Evolutionary conservation across 1,140 invertebrate genomes (phyloP).

Genomic region (Eueides isabella): DNA sequence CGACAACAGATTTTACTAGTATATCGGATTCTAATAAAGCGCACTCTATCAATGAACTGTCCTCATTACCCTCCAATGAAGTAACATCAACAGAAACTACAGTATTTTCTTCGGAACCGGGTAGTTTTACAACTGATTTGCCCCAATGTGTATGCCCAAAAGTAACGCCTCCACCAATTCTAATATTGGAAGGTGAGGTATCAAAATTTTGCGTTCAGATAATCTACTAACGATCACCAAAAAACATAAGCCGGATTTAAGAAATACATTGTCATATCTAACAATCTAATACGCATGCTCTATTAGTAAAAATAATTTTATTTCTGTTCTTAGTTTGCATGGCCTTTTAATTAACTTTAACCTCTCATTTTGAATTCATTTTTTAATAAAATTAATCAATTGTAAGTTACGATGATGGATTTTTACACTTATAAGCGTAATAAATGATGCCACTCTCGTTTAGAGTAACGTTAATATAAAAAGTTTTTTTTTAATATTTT

Average conservation of each 20-base stretch:
- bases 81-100: conserved; percentile 37
- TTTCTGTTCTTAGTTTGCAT: conserved; percentile 37
- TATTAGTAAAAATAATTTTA: conserved; percentile 30
- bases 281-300: conserved; percentile 66
- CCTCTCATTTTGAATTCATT: conserved; percentile 25
- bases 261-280: conserved; percentile 46
- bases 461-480: too few relatives aligned
- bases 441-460: too few relatives aligned
- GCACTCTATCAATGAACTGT: conserved; percentile 34
- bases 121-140: conserved; percentile 61
- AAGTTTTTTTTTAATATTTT: too few relatives aligned
- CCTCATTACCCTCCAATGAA: conserved; percentile 30
- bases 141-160: conserved; percentile 83
- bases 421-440: too few relatives aligned
- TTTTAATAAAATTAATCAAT: not conserved
- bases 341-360: conserved; percentile 42
- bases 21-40: conserved; percentile 35
- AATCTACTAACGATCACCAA: conserved; percentile 72
- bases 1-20: conserved; percentile 38
- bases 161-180: conserved; percentile 86
- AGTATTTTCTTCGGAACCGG: conserved; percentile 50
- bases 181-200: conserved; percentile 90
- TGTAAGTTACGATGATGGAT: not conserved
- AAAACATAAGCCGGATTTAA: conserved; percentile 49
- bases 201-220: conserved; percentile 61